These are phyloP conservation scores for Phrynocephalus guinanensis DNA, from an alignment of 2,797 vertebrate genomes.

Conservation along the genomic window DNA sequence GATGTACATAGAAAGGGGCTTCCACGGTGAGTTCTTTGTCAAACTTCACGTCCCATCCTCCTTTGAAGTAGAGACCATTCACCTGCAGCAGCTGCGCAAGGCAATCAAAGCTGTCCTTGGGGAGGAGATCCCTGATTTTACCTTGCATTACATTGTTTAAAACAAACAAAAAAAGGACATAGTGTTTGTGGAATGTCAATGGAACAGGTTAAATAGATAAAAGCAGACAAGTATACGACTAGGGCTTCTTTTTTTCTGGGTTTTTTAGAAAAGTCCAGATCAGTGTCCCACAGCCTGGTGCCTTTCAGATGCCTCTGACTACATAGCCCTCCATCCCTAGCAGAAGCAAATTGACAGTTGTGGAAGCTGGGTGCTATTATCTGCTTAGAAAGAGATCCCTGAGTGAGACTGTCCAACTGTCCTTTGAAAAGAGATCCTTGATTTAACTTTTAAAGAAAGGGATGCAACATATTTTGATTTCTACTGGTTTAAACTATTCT, in stretches of 20 bases:
- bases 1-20: conserved; percentile 80
- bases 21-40: conserved; percentile 78
- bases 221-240: neutral
- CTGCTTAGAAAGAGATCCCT: too few species aligned
- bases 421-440: too few species aligned
- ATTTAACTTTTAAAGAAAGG: too few species aligned
- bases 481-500: too few species aligned
- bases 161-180: neutral
- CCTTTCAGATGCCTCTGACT: neutral
- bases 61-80: conserved; percentile 90
- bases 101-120: conserved; percentile 70
- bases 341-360: neutral
- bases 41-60: conserved; percentile 84
- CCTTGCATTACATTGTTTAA: conserved; percentile 72
- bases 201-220: neutral
- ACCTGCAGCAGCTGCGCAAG: conserved; percentile 83
- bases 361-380: neutral
- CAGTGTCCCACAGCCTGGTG: neutral
- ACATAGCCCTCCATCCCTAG: neutral
- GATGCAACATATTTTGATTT: too few species aligned
- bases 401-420: too few species aligned
- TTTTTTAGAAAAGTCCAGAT: neutral
- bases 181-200: neutral
- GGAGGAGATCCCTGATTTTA: conserved; percentile 88
- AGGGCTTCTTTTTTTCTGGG: neutral